Conservation (phyloP, 2,113 vertebrate genomes). For the Hylia prasina region DNA sequence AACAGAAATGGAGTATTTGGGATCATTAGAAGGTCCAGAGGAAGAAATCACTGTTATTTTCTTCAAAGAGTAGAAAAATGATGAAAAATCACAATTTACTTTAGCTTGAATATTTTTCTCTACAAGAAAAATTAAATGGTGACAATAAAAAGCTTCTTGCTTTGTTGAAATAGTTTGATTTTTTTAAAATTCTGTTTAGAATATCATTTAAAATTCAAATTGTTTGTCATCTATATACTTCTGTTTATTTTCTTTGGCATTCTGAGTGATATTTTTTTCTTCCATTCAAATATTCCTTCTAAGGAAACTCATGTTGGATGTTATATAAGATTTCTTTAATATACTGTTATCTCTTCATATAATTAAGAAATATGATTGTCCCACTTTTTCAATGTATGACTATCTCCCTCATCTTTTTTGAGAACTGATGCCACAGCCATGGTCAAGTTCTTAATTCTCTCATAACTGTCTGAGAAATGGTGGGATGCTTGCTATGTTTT, state of each 20-base stretch:
- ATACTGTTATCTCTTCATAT: neutral
- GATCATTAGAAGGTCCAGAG: neutral
- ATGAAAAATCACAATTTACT: neutral
- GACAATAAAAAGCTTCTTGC: neutral
- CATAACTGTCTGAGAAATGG: neutral
- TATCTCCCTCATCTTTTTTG: neutral
- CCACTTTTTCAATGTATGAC: neutral
- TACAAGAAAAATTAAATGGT: neutral
- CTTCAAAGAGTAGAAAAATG: neutral
- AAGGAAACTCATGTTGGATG: neutral
- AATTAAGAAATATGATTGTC: neutral
- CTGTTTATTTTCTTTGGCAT: neutral
- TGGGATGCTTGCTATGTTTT: neutral
- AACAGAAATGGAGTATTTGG: neutral
- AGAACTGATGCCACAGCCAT: neutral
- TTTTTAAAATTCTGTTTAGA: neutral
- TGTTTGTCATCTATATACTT: neutral
- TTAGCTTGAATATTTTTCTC: neutral
- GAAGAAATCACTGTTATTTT: neutral
- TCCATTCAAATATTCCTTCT: neutral
- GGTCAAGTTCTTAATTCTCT: neutral
- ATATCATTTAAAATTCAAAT: neutral
- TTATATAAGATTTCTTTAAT: neutral
- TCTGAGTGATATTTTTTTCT: neutral
- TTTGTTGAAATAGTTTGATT: neutral